Evolutionary conservation across 2,113 vertebrate genomes (phyloP).

Genomic region (Megatriorchis doriae): DNA sequence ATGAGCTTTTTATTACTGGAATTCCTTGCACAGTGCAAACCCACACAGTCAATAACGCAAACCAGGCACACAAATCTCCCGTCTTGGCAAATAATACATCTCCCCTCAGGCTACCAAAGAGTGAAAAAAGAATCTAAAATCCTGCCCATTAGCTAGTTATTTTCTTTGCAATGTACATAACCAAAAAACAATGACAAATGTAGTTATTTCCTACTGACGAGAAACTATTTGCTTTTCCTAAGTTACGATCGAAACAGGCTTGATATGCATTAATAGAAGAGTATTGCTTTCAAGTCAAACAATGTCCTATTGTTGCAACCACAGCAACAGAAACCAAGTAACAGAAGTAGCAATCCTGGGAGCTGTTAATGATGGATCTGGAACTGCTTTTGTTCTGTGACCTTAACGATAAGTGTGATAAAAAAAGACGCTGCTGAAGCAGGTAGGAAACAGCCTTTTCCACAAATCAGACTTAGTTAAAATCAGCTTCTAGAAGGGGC

Average conservation of each 20-base stretch:
- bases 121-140: background rate
- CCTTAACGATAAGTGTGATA: background rate
- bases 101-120: background rate
- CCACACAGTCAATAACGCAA: background rate
- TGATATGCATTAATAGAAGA: background rate
- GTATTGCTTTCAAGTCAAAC: background rate
- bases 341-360: background rate
- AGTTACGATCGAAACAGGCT: background rate
- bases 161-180: background rate
- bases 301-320: background rate
- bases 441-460: background rate
- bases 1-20: conserved; percentile 1
- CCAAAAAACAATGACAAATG: background rate
- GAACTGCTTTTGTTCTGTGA: background rate
- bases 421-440: background rate
- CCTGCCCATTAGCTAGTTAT: background rate
- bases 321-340: background rate
- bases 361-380: background rate
- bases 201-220: background rate
- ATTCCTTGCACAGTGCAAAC: background rate
- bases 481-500: background rate
- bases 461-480: background rate
- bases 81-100: background rate
- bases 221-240: background rate
- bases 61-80: background rate